phyloP scores from a whole-genome alignment of 2,113 vertebrate species.

The Panthera tigris region DNA sequence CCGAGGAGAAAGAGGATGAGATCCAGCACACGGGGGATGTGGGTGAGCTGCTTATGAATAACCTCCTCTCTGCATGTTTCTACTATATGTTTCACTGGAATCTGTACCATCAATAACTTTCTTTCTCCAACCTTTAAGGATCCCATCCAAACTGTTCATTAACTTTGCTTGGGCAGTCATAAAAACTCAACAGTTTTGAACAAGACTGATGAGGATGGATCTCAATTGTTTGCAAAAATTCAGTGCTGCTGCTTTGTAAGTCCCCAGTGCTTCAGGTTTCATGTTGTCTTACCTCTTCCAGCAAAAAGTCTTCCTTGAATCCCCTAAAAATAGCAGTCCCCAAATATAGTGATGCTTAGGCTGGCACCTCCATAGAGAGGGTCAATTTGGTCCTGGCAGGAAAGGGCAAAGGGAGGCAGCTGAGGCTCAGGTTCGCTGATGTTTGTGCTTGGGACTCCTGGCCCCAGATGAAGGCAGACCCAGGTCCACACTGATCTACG shows the following conservation, averaged over 20 bases:
- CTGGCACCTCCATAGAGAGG: background rate
- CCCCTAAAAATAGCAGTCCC: background rate
- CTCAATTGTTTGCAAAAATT: constrained; percentile 92
- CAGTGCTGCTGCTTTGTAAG: constrained; percentile 94
- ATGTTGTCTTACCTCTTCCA: constrained; percentile 94
- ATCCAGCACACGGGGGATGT: constrained; percentile 87
- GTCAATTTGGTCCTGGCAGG: background rate
- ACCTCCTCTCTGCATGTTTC: constrained; percentile 93
- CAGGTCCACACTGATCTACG: rapidly evolving
- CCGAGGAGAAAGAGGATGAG: constrained; percentile 95
- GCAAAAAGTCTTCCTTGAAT: constrained; percentile 92
- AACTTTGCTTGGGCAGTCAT: constrained; percentile 94
- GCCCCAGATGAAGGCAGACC: background rate
- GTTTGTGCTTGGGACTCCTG: background rate
- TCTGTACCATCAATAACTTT: constrained; percentile 94
- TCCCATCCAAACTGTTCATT: constrained; percentile 93
- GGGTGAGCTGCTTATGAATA: constrained; percentile 93
- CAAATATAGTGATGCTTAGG: background rate
- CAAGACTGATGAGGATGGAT: background rate
- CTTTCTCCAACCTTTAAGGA: constrained; percentile 96
- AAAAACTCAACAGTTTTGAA: constrained; percentile 88
- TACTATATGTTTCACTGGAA: constrained; percentile 93
- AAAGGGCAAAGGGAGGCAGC: background rate
- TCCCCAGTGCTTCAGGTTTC: constrained; percentile 95
- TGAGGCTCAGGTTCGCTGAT: background rate